Evolutionary conservation across 2,797 vertebrate genomes (phyloP).

Genomic region (Melanotaenia boesemani): DNA sequence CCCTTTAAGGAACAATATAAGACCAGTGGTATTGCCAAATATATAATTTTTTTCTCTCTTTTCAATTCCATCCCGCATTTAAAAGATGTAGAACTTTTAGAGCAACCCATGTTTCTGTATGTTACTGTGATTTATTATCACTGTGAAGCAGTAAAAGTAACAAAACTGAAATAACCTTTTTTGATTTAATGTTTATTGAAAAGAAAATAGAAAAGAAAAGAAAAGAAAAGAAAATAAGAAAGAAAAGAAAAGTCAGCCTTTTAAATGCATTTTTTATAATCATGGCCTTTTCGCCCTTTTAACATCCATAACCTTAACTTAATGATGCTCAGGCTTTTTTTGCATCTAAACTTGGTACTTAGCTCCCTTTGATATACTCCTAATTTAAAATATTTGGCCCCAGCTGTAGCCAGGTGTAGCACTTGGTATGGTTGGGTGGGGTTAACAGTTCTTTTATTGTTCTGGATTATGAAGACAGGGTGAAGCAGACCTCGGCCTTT

Average conservation of each 20-base stretch:
- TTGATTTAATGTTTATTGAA: background rate
- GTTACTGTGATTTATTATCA: background rate
- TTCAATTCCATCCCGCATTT: background rate
- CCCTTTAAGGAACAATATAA: too few species aligned
- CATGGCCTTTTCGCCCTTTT: constrained; percentile 22
- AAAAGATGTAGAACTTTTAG: background rate
- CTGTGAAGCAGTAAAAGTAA: background rate
- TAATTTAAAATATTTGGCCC: constrained; percentile 59
- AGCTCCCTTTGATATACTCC: constrained; percentile 48
- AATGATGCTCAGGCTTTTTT: constrained; percentile 42
- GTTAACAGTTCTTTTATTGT: constrained; percentile 82
- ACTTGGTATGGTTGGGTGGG: constrained; percentile 52
- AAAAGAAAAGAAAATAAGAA: background rate
- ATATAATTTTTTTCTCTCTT: background rate
- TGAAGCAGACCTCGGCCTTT: constrained; percentile 67
- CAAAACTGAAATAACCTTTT: background rate
- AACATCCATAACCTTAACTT: constrained; percentile 7
- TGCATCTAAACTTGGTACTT: background rate
- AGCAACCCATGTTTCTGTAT: background rate
- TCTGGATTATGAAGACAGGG: constrained; percentile 73
- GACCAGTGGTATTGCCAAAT: too few species aligned
- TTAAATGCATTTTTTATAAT: constrained; percentile 5
- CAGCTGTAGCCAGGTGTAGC: constrained; percentile 65
- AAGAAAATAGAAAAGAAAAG: background rate
- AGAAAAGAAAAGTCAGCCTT: background rate